phyloP scores from a whole-genome alignment of 2,797 vertebrate genomes.

The Ambastaia sidthimunki region DNA sequence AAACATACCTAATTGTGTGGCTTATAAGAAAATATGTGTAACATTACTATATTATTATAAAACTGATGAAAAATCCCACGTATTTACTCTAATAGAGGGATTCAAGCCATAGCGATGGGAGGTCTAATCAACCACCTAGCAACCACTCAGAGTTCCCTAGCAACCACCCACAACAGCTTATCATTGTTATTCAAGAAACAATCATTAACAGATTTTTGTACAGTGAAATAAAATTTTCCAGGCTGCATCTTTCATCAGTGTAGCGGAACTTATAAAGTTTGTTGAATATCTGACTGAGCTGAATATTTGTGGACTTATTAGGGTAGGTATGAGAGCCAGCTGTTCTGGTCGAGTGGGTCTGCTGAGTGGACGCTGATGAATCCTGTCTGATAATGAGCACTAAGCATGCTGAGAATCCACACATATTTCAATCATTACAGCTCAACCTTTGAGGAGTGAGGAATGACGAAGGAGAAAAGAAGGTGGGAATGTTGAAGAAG shows the following conservation, averaged over 20 bases:
- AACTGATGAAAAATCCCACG: not conserved
- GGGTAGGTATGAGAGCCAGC: conserved; percentile 55
- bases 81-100: not conserved
- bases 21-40: not conserved
- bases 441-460: conserved; percentile 13
- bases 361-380: conserved; percentile 62
- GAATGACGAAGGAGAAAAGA: conserved; percentile 1
- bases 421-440: conserved; percentile 61
- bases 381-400: conserved; percentile 54
- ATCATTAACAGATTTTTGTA: conserved; percentile 2
- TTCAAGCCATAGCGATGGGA: not conserved
- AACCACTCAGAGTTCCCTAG: not conserved
- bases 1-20: not conserved
- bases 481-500: not conserved
- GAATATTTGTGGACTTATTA: conserved; percentile 49
- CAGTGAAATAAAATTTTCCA: conserved; percentile 16
- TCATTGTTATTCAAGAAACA: not conserved
- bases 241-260: conserved; percentile 14
- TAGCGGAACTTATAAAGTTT: conserved; percentile 20
- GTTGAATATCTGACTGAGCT: conserved; percentile 32
- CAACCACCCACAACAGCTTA: not conserved
- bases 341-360: conserved; percentile 43
- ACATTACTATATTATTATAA: not conserved
- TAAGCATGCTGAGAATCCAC: conserved; percentile 61
- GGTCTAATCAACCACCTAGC: not conserved